Evolutionary conservation across 1,140 invertebrate genomes (phyloP).

Genomic region (Archegozetes longisetosus): DNA sequence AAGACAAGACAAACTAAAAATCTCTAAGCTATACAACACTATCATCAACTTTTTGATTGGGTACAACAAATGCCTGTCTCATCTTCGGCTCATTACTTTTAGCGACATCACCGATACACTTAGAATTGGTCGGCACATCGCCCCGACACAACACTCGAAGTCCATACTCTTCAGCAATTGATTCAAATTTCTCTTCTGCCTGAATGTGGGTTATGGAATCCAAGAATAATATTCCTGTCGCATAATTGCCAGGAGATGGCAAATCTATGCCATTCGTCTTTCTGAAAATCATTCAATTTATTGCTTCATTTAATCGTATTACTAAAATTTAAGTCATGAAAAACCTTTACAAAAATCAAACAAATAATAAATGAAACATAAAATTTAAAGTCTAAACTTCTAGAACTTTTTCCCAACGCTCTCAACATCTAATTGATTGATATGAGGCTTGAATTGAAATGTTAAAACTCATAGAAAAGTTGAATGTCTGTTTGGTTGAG

Average conservation of each 20-base stretch:
- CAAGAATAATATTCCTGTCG: slow-evolving; percentile 87
- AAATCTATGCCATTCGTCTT: slow-evolving; percentile 58
- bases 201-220: slow-evolving; percentile 62
- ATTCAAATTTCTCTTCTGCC: slow-evolving; percentile 60
- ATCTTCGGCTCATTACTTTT: slow-evolving; percentile 84
- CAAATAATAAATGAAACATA: too few species aligned
- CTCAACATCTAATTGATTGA: slow-evolving; percentile 2
- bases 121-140: slow-evolving; percentile 67
- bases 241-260: slow-evolving; percentile 72
- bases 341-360: slow-evolving; percentile 1
- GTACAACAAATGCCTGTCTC: slow-evolving; percentile 70
- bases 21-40: too few species aligned
- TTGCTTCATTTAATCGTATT: not conserved
- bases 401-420: too few species aligned
- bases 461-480: too few species aligned
- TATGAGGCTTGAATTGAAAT: too few species aligned
- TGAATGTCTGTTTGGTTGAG: too few species aligned
- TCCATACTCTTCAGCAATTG: slow-evolving; percentile 58
- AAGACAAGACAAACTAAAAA: too few species aligned
- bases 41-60: slow-evolving; percentile 28
- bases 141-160: slow-evolving; percentile 76
- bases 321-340: too few species aligned
- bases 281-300: slow-evolving; percentile 31
- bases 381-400: too few species aligned
- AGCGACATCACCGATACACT: slow-evolving; percentile 73